Base-by-base conservation (phyloP, 2,797 vertebrate genomes). In the Protosalanx chinensis region DNA sequence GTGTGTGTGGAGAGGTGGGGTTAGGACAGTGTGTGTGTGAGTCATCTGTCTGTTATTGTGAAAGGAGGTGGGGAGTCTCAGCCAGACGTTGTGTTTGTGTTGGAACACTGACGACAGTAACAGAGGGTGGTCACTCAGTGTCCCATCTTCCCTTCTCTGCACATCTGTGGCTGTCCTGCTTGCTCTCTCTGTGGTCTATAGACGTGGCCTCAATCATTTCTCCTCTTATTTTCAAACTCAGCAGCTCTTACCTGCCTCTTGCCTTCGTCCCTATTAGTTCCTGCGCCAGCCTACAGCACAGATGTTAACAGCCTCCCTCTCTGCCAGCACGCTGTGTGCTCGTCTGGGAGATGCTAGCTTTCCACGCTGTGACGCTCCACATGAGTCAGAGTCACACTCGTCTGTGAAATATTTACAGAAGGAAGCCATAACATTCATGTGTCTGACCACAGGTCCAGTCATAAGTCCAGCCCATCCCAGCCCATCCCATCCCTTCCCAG, bases 311-410 rank as follows among this genome's bases (percentile, higher is more conserved):
- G 23, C 27, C 20, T 59, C 23, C 23, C n/a, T 20, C 20, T 60
- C n/a, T 29, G 20, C 46, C 41, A 66, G 72, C 71, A 85, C 83
- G 82, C 83, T 79, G 76, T 78, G 69, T 71, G 62, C 82, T 63
- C 86, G 81, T 86, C 72, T 75, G 82, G 79, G 79, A 71, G 77
- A 76, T 68, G 72, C 8, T 69, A 81, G 75, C 67, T 88, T 90
- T 89, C 87, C 87, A 84, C 80, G 76, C 61, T 68, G 57, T 88
- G 88, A 90, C 68, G 81, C 85, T 82, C 41, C 81, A 76, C 67
- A 74, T 88, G 87, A 91, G 73, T 92, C 91, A 89, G 77, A 84
- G 82, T 77, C 81, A 73, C 80, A 74, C 77, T 73, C 74, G 79
- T 79, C 79, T 74, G 74, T 80, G 79, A 80, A 72, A 76, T 8